Evolutionary conservation across 2,888 invertebrate genomes (phyloP).

Genomic region (Chloroclysta siterata): DNA sequence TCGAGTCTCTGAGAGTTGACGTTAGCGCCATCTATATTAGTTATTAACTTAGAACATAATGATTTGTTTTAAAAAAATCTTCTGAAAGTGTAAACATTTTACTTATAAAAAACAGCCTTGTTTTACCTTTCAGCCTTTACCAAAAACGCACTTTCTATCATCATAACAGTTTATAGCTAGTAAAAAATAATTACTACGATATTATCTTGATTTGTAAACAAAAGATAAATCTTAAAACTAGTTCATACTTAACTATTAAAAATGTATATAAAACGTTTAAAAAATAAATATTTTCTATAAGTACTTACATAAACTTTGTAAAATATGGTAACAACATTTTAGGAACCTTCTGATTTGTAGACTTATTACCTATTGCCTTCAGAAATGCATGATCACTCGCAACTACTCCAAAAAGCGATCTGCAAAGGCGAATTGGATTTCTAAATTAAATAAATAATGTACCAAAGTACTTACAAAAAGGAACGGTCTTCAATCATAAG

Average conservation of each 20-base stretch:
- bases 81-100: neutral
- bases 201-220: neutral
- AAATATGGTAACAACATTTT: neutral
- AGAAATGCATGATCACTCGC: too few relatives aligned
- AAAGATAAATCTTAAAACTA: conserved; percentile 3
- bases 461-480: neutral
- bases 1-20: too few relatives aligned
- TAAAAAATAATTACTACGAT: neutral
- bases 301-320: too few relatives aligned
- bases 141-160: neutral
- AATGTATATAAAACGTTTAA: neutral
- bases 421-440: too few relatives aligned
- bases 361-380: too few relatives aligned
- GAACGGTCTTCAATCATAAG: conserved; percentile 7
- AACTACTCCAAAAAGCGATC: too few relatives aligned
- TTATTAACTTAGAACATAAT: neutral
- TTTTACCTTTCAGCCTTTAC: neutral
- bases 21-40: neutral
- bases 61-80: neutral
- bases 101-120: conserved; percentile 6
- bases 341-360: neutral
- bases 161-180: neutral
- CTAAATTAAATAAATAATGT: too few relatives aligned
- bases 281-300: neutral
- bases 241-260: conserved; percentile 4